Base-by-base conservation (phyloP, 2,113 vertebrate genomes). In the Narcine bancroftii region DNA sequence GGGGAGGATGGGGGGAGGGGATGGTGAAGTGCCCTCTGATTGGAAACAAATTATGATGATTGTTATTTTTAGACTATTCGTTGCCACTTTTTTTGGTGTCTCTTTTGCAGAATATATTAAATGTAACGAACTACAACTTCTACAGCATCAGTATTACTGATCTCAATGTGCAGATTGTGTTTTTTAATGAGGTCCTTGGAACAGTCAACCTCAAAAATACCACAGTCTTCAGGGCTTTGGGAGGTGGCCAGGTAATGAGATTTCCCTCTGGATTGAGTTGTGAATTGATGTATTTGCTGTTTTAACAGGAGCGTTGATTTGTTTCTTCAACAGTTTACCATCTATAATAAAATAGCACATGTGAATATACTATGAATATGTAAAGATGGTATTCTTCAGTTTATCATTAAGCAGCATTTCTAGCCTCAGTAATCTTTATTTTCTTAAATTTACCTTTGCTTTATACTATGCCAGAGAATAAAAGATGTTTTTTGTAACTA, bases 81-180 rank as follows among this genome's bases (percentile, higher is more conserved):
- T 33, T 72, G 33, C 73, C 50, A 92, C 0, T 13, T 29, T 26
- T 56, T 93, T 92, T 1, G 77, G 53, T 79, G 56, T 93, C 33
- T 93, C 92, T 93, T 77, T 92, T 69, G 87, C 87, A 98, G 97
- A 97, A 96, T 26, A 79, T 96, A 92, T 92, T 98, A 93, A 97
- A 96, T 93, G 92, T 98, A 94, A 96, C 95, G 94, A 98, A 98
- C 93, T 93, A 94, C 69, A 98, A 98, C 95, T 98, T 96, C 94
- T 96, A 96, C 76, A 93, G 95, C 0, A 93, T 97, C 92, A 93
- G 94, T 0, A 94, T 96, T 36, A 93, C 93, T 0, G 93, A 96
- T 45, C 95, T 98, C 17, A 94, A 92, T n/a, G 1, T 97, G 0
- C 96, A 98, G 93, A 94, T 96, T 47, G 93, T 98, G 92, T 93